Evolutionary conservation across 2,113 vertebrate species (phyloP), one percentile per base, ranked within the genome.

Genomic region (Eudyptes chrysolophus): DNA sequence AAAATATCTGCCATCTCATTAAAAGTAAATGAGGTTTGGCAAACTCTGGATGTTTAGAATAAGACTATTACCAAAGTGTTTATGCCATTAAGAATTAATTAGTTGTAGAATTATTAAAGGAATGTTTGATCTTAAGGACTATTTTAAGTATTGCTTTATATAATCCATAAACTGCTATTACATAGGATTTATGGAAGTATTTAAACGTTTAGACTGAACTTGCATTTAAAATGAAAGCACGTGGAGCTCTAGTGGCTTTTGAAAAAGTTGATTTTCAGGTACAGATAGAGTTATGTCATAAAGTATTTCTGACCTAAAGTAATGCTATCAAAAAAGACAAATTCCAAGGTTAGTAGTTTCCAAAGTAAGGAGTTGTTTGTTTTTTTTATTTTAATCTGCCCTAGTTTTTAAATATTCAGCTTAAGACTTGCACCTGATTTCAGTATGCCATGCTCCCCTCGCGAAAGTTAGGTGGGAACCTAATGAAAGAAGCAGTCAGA

Each of bases 1-100:
- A 93, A 96, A 96, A 79, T 95, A 94, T 90, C 79, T 94, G 25
- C 76, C 71, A 71, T 92, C 90, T 95, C 74, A 95, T 96, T 94
- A 96, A 93, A 95, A 97, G 61, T 27, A 92, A 95, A 95, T 92
- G 87, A 94, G 77, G 55, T 75, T 93, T 88, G 76, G 78, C 72
- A 93, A 91, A 91, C 36, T 82, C 61, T 87, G 83, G 19, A 57
- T 93, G 58, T 84, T 85, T 93, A 66, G 78, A 89, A 76, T n/a
- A 77, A 79, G 84, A 77, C 54, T 66, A 55, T 89, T 96, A 91
- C 62, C 34, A 44, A 91, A 89, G 69, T 66, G 40, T 84, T 95
- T 81, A 38, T 92, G 48, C 34, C 7, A 4, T 52, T 92, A 87
- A 89, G 82, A 77, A 78, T 66, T 49, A 94, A 72, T 79, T 79